These are phyloP conservation scores for Lacerta agilis DNA, from an alignment of 2,797 vertebrate genomes.

Conservation along the genomic window DNA sequence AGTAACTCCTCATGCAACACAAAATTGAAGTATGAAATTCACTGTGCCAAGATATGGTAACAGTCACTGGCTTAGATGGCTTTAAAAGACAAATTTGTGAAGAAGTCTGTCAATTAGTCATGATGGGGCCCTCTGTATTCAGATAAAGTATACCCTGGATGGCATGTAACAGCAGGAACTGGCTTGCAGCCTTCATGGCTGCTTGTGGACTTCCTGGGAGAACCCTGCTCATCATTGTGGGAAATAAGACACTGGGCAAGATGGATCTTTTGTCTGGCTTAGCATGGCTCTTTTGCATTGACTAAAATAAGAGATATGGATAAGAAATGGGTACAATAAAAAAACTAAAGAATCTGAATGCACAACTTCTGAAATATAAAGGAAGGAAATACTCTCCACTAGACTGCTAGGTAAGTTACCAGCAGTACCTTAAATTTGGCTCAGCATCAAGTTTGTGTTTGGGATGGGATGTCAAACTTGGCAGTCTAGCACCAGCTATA, in stretches of 20 bases:
- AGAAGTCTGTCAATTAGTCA: not conserved
- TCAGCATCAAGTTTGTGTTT: no score
- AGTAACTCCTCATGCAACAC: not conserved
- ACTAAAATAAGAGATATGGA: slow-evolving; percentile 1
- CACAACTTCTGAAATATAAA: rapidly evolving
- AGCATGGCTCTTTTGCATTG: not conserved
- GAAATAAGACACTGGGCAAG: not conserved
- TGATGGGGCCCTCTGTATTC: not conserved
- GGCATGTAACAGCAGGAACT: not conserved
- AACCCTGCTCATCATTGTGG: not conserved
- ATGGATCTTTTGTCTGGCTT: not conserved
- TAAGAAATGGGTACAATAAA: not conserved
- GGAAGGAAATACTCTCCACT: not conserved
- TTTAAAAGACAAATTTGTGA: not conserved
- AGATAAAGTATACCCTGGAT: not conserved
- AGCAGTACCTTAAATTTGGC: no score
- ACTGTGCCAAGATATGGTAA: not conserved
- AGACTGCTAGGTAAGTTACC: not conserved
- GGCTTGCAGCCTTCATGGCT: not conserved
- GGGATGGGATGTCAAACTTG: no score
- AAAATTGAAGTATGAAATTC: not conserved
- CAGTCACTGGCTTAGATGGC: not conserved
- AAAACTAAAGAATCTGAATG: not conserved
- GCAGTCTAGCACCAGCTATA: no score
- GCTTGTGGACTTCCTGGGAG: not conserved